These are phyloP conservation scores for Propithecus perrieri DNA, from an alignment of 2,797 vertebrate genomes.

Conservation along the genomic window DNA sequence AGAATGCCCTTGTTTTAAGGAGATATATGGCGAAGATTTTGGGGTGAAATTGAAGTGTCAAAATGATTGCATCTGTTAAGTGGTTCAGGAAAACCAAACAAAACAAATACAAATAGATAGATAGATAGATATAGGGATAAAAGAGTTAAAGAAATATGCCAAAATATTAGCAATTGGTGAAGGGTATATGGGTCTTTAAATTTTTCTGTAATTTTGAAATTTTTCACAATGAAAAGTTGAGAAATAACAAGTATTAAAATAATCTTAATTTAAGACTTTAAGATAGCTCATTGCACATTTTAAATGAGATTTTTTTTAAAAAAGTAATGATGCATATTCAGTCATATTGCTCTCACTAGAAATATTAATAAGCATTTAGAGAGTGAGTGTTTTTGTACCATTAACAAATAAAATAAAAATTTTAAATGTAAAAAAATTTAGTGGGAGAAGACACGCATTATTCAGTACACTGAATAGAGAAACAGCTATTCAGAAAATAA, in stretches of 20 bases:
- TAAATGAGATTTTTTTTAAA: neutral
- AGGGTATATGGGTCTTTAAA: neutral
- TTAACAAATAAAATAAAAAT: neutral
- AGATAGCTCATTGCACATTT: neutral
- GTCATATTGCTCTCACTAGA: neutral
- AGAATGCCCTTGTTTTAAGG: neutral
- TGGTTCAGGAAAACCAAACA: neutral
- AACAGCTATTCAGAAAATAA: slow-evolving; percentile 13
- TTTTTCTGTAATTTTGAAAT: neutral
- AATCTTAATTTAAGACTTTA: neutral
- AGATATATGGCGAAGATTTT: neutral
- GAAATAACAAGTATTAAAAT: neutral
- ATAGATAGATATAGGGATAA: neutral
- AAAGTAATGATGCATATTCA: neutral
- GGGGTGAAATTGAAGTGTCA: neutral
- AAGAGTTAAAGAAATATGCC: neutral
- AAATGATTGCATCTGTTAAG: neutral
- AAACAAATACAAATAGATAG: neutral
- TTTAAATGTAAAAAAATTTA: neutral
- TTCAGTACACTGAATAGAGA: neutral
- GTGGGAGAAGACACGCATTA: neutral
- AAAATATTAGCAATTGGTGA: neutral
- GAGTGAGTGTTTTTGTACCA: neutral
- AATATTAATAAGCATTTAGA: neutral
- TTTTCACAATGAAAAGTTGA: neutral